These are phyloP conservation scores for Periplaneta americana DNA, from an alignment of 1,140 invertebrate genomes.

Conservation along the genomic window DNA sequence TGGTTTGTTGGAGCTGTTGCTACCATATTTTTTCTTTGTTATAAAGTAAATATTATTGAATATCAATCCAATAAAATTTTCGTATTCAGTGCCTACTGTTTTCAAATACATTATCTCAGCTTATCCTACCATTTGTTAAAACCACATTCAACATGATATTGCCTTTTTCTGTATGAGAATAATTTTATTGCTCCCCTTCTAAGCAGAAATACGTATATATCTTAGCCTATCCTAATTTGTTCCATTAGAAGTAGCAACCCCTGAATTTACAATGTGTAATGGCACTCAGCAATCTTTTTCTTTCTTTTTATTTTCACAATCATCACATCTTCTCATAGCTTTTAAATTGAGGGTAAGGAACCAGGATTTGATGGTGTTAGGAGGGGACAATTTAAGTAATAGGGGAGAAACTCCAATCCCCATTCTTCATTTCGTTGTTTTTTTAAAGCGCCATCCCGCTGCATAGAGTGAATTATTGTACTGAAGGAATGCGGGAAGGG, in stretches of 20 bases:
- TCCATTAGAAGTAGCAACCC: neutral
- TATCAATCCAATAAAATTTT: too few species aligned
- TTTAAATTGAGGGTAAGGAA: neutral
- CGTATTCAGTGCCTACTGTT: neutral
- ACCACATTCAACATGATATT: neutral
- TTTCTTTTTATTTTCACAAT: neutral
- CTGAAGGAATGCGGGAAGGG: neutral
- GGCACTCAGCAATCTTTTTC: neutral
- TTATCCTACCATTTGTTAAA: neutral
- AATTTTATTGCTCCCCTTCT: neutral
- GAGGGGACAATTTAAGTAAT: neutral
- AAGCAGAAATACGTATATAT: neutral
- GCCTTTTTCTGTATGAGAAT: neutral
- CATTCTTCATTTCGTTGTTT: neutral
- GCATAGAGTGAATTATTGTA: neutral
- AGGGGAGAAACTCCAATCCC: neutral
- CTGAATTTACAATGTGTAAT: neutral
- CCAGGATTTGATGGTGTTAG: neutral
- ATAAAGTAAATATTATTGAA: too few species aligned
- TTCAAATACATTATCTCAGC: neutral
- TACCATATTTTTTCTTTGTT: neutral
- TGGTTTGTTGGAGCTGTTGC: too few species aligned
- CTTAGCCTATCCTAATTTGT: neutral
- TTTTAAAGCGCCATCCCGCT: neutral
- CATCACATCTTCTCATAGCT: neutral